phyloP scores from a whole-genome alignment of 2,797 vertebrate species.

The Ispidina picta region DNA sequence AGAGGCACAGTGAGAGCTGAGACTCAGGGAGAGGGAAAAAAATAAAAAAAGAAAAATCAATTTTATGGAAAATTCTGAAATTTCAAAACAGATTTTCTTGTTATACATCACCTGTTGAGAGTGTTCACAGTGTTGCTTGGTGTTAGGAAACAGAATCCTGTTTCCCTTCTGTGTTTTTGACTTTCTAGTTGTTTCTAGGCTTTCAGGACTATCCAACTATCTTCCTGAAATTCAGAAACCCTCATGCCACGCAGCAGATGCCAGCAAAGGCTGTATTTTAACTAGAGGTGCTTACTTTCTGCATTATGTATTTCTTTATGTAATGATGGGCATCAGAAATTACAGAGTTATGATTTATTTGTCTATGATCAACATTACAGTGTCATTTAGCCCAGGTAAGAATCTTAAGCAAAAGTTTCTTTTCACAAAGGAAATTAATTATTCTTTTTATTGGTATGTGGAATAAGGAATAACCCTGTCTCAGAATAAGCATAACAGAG shows the following conservation, averaged over 20 bases:
- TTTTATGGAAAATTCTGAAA: not conserved
- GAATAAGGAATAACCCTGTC: not conserved
- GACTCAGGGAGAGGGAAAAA: not conserved
- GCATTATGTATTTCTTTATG: not conserved
- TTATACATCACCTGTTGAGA: not conserved
- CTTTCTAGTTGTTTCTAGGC: not conserved
- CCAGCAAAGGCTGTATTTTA: not conserved
- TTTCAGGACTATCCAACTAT: not conserved
- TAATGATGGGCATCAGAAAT: not conserved
- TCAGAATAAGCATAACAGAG: not conserved
- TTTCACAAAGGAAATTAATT: not conserved
- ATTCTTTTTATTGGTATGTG: not conserved
- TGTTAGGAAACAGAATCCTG: not conserved
- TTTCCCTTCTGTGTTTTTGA: not conserved
- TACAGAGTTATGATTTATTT: not conserved
- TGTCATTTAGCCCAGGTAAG: not conserved
- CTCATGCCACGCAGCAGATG: not conserved
- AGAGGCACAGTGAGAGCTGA: not conserved
- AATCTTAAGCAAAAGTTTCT: not conserved
- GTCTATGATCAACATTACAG: accelerated
- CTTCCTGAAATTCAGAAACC: not conserved
- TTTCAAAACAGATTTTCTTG: not conserved
- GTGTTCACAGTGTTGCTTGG: not conserved
- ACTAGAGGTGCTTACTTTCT: not conserved
- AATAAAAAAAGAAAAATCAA: not conserved